phyloP scores from a whole-genome alignment of 2,888 invertebrate genomes.

The Phasia obesa region DNA sequence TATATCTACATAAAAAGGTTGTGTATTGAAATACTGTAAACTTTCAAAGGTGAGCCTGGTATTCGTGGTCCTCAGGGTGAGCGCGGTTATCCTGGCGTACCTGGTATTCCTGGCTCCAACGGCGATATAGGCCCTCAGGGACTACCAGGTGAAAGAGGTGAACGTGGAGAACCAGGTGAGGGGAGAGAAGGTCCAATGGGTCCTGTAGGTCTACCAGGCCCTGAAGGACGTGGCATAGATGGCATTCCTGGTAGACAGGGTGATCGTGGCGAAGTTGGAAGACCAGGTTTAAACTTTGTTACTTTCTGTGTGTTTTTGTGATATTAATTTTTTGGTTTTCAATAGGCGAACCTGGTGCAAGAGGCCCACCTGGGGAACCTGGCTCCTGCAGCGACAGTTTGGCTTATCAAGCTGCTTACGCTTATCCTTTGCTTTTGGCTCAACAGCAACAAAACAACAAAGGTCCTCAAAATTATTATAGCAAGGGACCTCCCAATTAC shows the following conservation, averaged over 20 bases:
- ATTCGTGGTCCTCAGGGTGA: slow-evolving; percentile 85
- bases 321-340: background rate
- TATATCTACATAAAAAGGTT: background rate
- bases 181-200: slow-evolving; percentile 86
- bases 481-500: slow-evolving; percentile 75
- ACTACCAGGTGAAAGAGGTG: slow-evolving; percentile 87
- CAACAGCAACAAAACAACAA: slow-evolving; percentile 76
- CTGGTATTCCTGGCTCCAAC: slow-evolving; percentile 87
- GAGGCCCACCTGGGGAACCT: slow-evolving; percentile 85
- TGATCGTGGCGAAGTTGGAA: slow-evolving; percentile 89
- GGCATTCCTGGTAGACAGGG: slow-evolving; percentile 88
- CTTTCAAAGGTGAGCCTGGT: slow-evolving; percentile 84
- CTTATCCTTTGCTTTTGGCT: slow-evolving; percentile 74
- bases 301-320: too few relatives aligned
- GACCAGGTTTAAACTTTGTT: slow-evolving; percentile 84
- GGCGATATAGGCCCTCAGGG: slow-evolving; percentile 84
- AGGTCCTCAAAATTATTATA: slow-evolving; percentile 73
- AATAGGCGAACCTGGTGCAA: slow-evolving; percentile 85
- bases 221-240: slow-evolving; percentile 87
- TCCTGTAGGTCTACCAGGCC: slow-evolving; percentile 88
- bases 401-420: slow-evolving; percentile 75
- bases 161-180: slow-evolving; percentile 87
- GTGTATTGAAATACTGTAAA: background rate
- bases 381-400: slow-evolving; percentile 79
- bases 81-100: slow-evolving; percentile 88